Base-by-base conservation (phyloP, 2,888 invertebrate genomes). In the Chrysolina oricalcia region DNA sequence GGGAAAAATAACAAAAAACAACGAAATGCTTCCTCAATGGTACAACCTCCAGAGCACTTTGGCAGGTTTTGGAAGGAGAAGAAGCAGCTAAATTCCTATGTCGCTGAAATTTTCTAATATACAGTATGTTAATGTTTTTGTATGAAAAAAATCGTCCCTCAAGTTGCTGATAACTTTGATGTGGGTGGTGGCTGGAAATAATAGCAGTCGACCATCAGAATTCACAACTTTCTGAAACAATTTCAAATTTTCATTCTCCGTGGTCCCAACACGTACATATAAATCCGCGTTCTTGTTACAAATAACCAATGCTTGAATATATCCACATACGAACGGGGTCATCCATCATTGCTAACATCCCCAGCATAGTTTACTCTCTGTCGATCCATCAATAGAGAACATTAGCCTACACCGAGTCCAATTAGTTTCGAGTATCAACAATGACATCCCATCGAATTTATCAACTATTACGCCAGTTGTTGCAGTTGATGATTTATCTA, bases 301-400 rank as follows among this genome's bases (percentile, higher is more conserved):
- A 72, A 59, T 46, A 66, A 71, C 66, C 40, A 71, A 72, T 67
- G 50, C 75, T 76, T 70, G 73, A 75, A 72, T 78, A 78, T 73
- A 77, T 79, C 71, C 77, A 80, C 78, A 75, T 75, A 73, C 56
- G 77, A 72, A 80, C 80, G 64, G 72, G 77, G 77, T 81, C 81
- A 83, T 83, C 83, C 78, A 83, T 83, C 83, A 83, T 81, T 74
- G 79, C 74, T 79, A 79, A 82, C 82, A 83, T 81, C 80, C 81
- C 81, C 79, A 81, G 81, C 83, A 83, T 79, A 77, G 78, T 79
- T 74, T 73, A 76, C 72, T 81, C 81, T 81, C 75, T 80, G 84
- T 84, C 86, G 85, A 87, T 87, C 87, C 85, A 87, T 87, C 87
- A 87, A 85, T 85, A 85, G 80, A 74, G 72, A 80, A 85, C 85